Evolutionary conservation across 1,140 invertebrate species (phyloP).

Genomic region (Dinoponera quadriceps): DNA sequence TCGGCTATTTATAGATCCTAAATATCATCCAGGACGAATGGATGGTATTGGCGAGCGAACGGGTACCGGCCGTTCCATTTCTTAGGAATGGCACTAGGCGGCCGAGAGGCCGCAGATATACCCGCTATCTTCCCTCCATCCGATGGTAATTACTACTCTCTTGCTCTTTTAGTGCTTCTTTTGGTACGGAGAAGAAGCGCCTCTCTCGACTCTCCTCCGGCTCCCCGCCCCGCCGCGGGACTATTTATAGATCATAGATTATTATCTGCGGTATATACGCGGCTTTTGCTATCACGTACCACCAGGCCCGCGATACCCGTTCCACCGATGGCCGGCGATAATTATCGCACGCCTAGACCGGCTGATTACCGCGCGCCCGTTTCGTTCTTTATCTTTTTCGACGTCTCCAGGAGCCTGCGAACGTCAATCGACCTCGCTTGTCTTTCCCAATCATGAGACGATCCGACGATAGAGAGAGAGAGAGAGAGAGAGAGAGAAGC

Average conservation of each 20-base stretch:
- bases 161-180: conserved; percentile 59
- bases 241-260: conserved; percentile 76
- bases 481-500: too few species aligned
- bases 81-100: conserved; percentile 57
- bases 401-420: conserved; percentile 27
- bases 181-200: conserved; percentile 52
- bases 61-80: conserved; percentile 66
- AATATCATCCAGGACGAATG: conserved; percentile 58
- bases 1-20: conserved; percentile 68
- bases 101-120: conserved; percentile 31
- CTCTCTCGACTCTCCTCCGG: conserved; percentile 21
- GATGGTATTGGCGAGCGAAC: conserved; percentile 18
- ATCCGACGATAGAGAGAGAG: not conserved
- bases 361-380: conserved; percentile 45
- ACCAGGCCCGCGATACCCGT: conserved; percentile 39
- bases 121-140: conserved; percentile 53
- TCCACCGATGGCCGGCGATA: conserved; percentile 34
- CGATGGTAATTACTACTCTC: conserved; percentile 45
- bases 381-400: conserved; percentile 8
- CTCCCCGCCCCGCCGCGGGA: not conserved
- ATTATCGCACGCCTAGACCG: conserved; percentile 60
- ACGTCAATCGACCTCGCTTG: conserved; percentile 49
- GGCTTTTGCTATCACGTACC: conserved; percentile 54
- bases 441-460: conserved; percentile 12
- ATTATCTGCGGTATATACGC: conserved; percentile 50